Evolutionary conservation across 2,888 invertebrate species (phyloP).

Genomic region (Myopa tessellatipennis): DNA sequence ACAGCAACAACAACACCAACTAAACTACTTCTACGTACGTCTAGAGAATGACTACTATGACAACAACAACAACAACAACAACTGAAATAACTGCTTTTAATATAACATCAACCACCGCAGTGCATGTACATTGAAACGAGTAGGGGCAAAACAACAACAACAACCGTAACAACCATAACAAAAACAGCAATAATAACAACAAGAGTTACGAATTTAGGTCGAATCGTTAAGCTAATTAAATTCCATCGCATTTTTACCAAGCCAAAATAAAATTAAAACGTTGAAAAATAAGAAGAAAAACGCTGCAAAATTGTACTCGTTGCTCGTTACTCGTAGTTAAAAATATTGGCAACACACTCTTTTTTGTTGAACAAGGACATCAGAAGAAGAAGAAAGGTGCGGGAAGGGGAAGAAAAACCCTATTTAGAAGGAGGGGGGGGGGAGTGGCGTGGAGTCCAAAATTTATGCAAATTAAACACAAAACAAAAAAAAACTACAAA

Average conservation of each 20-base stretch:
- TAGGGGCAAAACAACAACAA: not conserved
- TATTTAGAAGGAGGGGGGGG: too few species aligned
- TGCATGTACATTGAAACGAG: not conserved
- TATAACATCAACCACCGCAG: not conserved
- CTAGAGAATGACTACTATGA: too few species aligned
- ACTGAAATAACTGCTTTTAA: too few species aligned
- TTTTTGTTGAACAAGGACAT: not conserved
- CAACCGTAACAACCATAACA: not conserved
- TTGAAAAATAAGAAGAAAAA: not conserved
- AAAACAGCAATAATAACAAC: slow-evolving; percentile 8
- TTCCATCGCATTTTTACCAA: not conserved
- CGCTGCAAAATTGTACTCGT: not conserved
- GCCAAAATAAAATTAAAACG: not conserved
- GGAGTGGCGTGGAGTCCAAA: not conserved
- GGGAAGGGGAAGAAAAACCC: not conserved
- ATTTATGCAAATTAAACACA: not conserved
- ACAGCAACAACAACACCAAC: too few species aligned
- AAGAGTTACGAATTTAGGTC: not conserved
- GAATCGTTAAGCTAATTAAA: slow-evolving; percentile 14
- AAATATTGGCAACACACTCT: not conserved
- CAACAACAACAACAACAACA: slow-evolving; percentile 3
- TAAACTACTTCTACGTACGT: too few species aligned
- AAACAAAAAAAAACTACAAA: not conserved
- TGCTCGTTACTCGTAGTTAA: not conserved
- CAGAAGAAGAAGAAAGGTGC: not conserved